Base-by-base conservation (phyloP, 2,113 vertebrate species). In the Fregata magnificens region DNA sequence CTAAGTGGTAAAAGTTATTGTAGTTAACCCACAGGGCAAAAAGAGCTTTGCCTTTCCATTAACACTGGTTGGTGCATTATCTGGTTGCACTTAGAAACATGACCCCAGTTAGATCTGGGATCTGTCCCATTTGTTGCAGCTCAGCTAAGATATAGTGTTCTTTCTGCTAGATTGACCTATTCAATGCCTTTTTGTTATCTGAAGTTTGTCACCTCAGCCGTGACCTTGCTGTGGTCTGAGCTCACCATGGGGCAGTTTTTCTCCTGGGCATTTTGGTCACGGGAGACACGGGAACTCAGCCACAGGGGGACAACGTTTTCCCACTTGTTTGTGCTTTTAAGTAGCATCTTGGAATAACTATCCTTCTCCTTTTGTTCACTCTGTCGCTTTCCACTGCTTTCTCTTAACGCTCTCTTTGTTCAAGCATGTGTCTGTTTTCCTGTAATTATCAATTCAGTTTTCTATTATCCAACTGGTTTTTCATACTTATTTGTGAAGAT, bases 1-100 rank as follows among this genome's bases (percentile, higher is more conserved):
- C 69, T 92, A 69, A 85, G 81, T 76, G 82, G 63, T 81, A 82
- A 86, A 90, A 94, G 94, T 93, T 97, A 92, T 58, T 95, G 94
- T 34, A 69, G 74, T 93, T 96, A 96, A 90, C 79, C 91, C 82
- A 76, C 67, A 91, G 58, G 88, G 88, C 92, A 95, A 86, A 88
- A 72, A 90, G 91, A 93, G 36, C 71, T 59, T 38, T 86, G 40
- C 32, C 47, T 95, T 96, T 94, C 87, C 86, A 92, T 97, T 97
- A 96, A 77, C 84, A n/a, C 66, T 42, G 45, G 49, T 91, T 73
- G 78, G 58, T 90, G 90, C 85, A 78, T 96, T 90, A 93, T 86
- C 74, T 82, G 62, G 47, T 52, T 63, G 53, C 85, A 87, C 88
- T 96, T 91, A 94, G 93, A 93, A 91, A 65, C 93, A 69, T 53